Evolutionary conservation across 2,113 vertebrate species (phyloP).

Genomic region (Rhinoptilus africanus): DNA sequence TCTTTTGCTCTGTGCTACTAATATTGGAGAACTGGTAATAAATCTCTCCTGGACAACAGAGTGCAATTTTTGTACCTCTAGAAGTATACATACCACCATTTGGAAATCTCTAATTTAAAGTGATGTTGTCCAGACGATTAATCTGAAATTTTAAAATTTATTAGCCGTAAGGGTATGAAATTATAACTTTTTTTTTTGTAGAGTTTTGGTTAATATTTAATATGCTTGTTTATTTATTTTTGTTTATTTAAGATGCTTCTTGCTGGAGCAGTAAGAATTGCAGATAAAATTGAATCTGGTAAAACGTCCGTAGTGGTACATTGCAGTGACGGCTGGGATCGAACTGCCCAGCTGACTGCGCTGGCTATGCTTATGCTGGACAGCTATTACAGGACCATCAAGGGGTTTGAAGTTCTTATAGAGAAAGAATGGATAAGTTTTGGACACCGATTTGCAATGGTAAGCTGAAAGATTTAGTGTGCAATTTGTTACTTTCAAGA

Average conservation of each 20-base stretch:
- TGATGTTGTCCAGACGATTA: background rate
- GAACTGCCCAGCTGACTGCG: constrained; percentile 92
- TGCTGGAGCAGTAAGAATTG: constrained; percentile 88
- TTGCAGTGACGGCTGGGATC: constrained; percentile 96
- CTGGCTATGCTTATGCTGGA: constrained; percentile 97
- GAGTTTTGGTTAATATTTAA: background rate
- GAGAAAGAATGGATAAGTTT: constrained; percentile 98
- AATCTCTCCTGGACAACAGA: background rate
- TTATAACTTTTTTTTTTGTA: background rate
- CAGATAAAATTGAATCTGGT: constrained; percentile 90
- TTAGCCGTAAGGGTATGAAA: background rate
- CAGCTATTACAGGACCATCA: constrained; percentile 90
- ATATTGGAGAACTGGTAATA: background rate
- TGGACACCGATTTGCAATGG: constrained; percentile 92
- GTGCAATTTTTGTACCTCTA: background rate
- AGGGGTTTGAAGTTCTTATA: constrained; percentile 91
- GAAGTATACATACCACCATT: background rate
- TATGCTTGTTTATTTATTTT: background rate
- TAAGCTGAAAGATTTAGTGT: constrained; percentile 57
- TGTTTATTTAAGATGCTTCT: constrained; percentile 81
- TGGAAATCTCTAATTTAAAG: background rate
- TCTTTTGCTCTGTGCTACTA: background rate
- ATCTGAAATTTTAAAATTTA: background rate
- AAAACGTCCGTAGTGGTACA: constrained; percentile 96
- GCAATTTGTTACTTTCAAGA: background rate